Evolutionary conservation across 2,888 invertebrate genomes (phyloP), one percentile per base, ranked within the genome.

Genomic region (Sialis lutaria): DNA sequence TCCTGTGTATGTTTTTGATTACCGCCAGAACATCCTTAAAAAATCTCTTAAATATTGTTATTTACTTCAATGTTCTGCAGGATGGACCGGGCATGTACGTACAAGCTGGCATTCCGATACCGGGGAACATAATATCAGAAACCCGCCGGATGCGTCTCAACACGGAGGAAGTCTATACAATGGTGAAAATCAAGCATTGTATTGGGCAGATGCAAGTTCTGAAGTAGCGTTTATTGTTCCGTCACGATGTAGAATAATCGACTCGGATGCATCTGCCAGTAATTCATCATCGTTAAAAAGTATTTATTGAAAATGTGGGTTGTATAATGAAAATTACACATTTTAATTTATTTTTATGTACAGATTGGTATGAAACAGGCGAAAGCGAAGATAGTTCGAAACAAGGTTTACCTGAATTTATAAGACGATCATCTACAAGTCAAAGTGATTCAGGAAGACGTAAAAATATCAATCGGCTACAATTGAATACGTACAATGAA

Each of bases 171-270:
- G 78, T 52, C 64, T 80, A 45, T 93, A 86, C 60, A 89, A 90
- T 64, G 93, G 92, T 0, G 75, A 80, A 47, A 79, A 81, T 48
- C 81, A 85, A 63, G 82, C 92, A 4, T 69, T 96, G 1, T 96
- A 95, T 65, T 96, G 95, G 95, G 87, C 93, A 2, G 95, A 96
- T 65, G 86, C 90, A 0, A 83, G 82, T 44, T 85, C 89, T 4
- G 97, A 98, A 70, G 80, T 97, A 47, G 92, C 95, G 2, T 95
- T 97, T 67, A 80, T 97, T 12, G 87, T 96, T 46, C 96, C 97
- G 0, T 73, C 75, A 2, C 60, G 64, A 22, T 47, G 47, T 42
- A 42, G 40, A 47, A 10, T 42, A 22, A 35, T 42, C 22, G 42
- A 47, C 34, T 32, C 10, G 6, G 10, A 8, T 1, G 32, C 40